A percentile compares a stretch with the other conserved stretches of the same genome.
Evolutionary conservation across 2,888 invertebrate genomes (phyloP).

Genomic region (Tetheella fluctuosa): DNA sequence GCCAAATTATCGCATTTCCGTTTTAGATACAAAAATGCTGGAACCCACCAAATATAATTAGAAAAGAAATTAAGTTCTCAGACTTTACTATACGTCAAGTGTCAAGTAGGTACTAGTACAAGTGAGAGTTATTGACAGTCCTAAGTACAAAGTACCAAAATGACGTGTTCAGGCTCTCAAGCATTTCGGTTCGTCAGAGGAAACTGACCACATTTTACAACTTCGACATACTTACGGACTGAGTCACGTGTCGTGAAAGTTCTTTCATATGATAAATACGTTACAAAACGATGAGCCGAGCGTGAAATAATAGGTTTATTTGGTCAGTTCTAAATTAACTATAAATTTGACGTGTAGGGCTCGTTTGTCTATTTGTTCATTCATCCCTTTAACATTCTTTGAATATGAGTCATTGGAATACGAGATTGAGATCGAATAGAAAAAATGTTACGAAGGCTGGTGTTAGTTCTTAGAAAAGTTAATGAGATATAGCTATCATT

Average conservation of each 20-base stretch:
- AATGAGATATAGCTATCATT: not conserved
- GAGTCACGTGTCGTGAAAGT: slow-evolving; percentile 71
- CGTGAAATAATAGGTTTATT: slow-evolving; percentile 18
- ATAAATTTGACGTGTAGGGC: slow-evolving; percentile 23
- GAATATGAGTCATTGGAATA: slow-evolving; percentile 35
- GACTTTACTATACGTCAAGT: slow-evolving; percentile 18
- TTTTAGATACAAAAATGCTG: slow-evolving; percentile 24
- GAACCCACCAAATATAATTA: not conserved
- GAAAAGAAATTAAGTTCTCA: slow-evolving; percentile 25
- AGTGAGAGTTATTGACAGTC: slow-evolving; percentile 20
- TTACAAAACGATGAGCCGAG: slow-evolving; percentile 15
- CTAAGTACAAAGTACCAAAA: slow-evolving; percentile 17
- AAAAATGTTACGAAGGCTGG: not conserved
- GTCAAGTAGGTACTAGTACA: slow-evolving; percentile 15
- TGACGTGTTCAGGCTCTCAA: slow-evolving; percentile 38
- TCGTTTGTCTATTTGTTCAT: slow-evolving; percentile 35
- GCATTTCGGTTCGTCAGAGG: slow-evolving; percentile 36
- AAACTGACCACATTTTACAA: slow-evolving; percentile 61
- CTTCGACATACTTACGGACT: slow-evolving; percentile 64
- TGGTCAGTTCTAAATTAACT: slow-evolving; percentile 16
- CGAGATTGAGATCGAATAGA: not conserved
- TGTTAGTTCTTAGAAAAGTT: slow-evolving; percentile 1
- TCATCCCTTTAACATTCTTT: slow-evolving; percentile 35
- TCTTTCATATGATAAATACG: slow-evolving; percentile 42
- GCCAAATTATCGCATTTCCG: slow-evolving; percentile 14